Conservation (phyloP, 2,888 invertebrate species). For the Pristionchus arcanus region DNA sequence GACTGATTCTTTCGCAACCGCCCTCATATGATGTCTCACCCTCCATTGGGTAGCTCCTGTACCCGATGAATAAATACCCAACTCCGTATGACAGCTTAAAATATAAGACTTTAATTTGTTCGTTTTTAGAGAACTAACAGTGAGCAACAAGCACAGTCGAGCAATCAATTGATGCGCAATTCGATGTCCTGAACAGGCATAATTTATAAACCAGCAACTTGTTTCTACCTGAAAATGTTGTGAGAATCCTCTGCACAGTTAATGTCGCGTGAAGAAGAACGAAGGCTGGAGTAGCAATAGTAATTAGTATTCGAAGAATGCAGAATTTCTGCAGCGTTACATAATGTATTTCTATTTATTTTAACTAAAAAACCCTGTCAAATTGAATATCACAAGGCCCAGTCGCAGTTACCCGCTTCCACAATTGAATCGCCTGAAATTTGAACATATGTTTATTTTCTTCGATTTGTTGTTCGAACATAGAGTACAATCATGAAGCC, state of each 20-base stretch:
- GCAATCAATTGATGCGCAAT: background rate
- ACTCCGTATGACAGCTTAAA: background rate
- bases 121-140: background rate
- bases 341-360: no score
- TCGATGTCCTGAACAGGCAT: background rate
- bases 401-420: background rate
- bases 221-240: conserved; percentile 11
- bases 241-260: background rate
- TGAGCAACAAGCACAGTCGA: background rate
- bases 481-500: background rate
- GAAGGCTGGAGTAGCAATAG: background rate
- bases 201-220: no score
- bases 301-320: background rate
- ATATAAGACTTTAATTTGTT: background rate
- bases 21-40: background rate
- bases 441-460: background rate
- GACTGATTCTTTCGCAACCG: no score
- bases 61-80: background rate
- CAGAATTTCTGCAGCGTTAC: background rate
- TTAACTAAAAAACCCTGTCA: background rate
- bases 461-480: background rate
- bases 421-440: background rate
- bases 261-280: background rate
- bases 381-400: background rate
- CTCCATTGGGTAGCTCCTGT: background rate